Conservation (phyloP, 2,888 invertebrate species). For the Hypena proboscidalis region DNA sequence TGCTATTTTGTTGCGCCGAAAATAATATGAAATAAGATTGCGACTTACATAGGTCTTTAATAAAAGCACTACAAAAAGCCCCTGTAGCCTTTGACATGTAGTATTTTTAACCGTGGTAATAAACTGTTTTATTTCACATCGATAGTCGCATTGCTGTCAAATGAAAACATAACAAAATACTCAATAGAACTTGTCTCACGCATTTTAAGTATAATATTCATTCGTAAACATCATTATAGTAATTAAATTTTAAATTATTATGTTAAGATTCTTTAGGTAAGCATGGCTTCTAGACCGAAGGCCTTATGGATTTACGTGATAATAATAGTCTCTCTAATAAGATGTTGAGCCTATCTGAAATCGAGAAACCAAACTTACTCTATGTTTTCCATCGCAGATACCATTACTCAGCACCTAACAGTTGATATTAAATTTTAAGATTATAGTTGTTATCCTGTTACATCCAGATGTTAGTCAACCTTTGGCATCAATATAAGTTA, state of each 20-base stretch:
- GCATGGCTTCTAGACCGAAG: neutral
- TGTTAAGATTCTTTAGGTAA: neutral
- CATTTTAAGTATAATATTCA: conserved; percentile 1
- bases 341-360: too few relatives aligned
- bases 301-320: too few relatives aligned
- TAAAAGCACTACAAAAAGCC: too few relatives aligned
- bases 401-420: conserved; percentile 31
- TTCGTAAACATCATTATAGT: conserved; percentile 3
- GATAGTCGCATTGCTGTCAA: too few relatives aligned
- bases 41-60: too few relatives aligned
- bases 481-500: conserved; percentile 43
- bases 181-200: conserved; percentile 5
- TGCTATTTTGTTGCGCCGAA: too few relatives aligned
- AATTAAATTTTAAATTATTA: neutral
- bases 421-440: conserved; percentile 17
- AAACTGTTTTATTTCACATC: too few relatives aligned
- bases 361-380: conserved; percentile 16
- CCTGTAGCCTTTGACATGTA: too few relatives aligned
- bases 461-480: conserved; percentile 42
- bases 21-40: too few relatives aligned
- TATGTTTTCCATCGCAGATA: conserved; percentile 9
- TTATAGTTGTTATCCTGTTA: conserved; percentile 12
- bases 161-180: neutral
- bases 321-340: too few relatives aligned
- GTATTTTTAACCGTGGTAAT: too few relatives aligned